Base-by-base conservation (phyloP, 2,113 vertebrate genomes). In the Hiodon tergisus region DNA sequence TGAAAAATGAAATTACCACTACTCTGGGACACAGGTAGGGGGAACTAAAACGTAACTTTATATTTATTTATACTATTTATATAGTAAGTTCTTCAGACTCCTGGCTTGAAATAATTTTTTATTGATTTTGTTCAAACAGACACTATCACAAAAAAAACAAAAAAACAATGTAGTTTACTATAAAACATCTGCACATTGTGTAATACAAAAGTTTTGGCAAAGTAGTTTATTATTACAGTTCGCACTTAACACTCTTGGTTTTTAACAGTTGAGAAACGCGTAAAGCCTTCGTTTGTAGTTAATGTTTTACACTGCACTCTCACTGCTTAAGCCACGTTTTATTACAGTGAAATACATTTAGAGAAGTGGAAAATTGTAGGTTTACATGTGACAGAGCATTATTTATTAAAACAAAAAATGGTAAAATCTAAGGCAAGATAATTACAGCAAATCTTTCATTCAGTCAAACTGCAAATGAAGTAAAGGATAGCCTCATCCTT, bases 1-100 rank as follows among this genome's bases (percentile, higher is more conserved):
- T 93, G 75, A 97, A 94, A 81, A 94, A 96, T 4, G 92, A 94
- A 85, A 93, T 98, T 71, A 91, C 86, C 6, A 71, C 80, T 1
- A 72, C 89, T 4, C 95, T 95, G 86, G 90, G 93, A 81, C 94
- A 93, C 85, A 95, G 95, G 94, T 98, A 94, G 76, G 84, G 82
- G 78, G 75, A 77, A 78, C 76, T 70, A 73, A 48, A 73, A 62
- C 31, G 31, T 31, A 31, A 31, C 31, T 31, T 31, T 31, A 31
- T 31, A 31, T 31, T 31, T 31, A 31, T 31, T 31, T 31, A 31
- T 31, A 31, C 31, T 31, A 31, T 31, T 31, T 31, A 31, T 31
- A 31, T 31, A 31, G 31, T 31, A 31, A 31, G 14, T n/a, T 59
- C 8, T 65, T 51, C 17, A 9, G 50, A 16, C 54, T 59, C 17